Evolutionary conservation across 2,113 vertebrate genomes (phyloP).

Genomic region (Potamarius usumacintae): DNA sequence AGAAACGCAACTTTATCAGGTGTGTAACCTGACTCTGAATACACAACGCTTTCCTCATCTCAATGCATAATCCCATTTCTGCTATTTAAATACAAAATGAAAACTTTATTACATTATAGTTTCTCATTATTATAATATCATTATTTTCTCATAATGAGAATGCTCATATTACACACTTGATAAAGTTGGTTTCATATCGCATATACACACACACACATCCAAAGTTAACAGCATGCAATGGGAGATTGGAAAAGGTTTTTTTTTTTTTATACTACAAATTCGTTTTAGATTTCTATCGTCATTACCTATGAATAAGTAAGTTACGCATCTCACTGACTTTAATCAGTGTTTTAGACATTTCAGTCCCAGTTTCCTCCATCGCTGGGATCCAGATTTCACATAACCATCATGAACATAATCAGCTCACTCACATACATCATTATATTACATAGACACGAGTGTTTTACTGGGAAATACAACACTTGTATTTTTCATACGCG

Average conservation of each 20-base stretch:
- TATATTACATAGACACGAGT: background rate
- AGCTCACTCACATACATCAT: background rate
- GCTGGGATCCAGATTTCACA: background rate
- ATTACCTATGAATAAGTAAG: no score
- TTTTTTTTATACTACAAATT: background rate
- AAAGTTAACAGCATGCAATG: background rate
- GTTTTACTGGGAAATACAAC: no score
- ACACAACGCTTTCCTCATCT: background rate
- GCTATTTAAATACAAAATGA: conserved; percentile 15
- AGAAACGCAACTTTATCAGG: background rate
- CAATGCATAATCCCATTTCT: background rate
- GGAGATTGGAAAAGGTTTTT: background rate
- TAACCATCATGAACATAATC: background rate
- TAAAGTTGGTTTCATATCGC: background rate
- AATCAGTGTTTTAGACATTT: background rate
- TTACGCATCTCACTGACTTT: background rate
- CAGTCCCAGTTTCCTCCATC: background rate
- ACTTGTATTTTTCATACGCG: no score
- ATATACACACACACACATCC: background rate
- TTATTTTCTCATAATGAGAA: background rate
- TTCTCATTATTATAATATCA: conserved; percentile 12
- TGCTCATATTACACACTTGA: background rate
- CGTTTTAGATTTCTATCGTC: background rate
- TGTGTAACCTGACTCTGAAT: background rate
- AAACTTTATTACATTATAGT: conserved; percentile 5